phyloP scores from a whole-genome alignment of 2,113 vertebrate species.

The Malurus alboscapulatus region DNA sequence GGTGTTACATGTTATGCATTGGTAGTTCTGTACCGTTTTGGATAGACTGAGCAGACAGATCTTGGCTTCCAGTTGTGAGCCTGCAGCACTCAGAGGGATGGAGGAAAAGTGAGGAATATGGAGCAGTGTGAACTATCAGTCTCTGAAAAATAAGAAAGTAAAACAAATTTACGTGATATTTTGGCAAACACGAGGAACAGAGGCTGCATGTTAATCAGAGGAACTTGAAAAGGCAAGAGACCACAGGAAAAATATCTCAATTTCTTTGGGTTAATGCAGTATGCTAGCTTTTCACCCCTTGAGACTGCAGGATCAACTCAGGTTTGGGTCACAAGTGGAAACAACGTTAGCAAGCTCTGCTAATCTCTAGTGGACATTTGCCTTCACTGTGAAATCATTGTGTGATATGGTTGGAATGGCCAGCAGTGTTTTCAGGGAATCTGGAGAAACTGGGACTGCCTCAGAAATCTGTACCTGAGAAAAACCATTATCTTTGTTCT shows the following conservation, averaged over 20 bases:
- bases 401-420: neutral
- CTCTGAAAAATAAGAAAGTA: neutral
- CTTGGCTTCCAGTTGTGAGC: neutral
- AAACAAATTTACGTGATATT: neutral
- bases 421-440: neutral
- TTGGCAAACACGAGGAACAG: neutral
- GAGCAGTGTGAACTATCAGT: neutral
- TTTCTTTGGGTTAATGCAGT: conserved; percentile 29
- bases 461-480: neutral
- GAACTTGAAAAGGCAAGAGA: neutral
- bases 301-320: neutral
- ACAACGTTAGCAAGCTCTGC: neutral
- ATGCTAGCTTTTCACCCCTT: neutral
- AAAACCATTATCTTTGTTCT: neutral
- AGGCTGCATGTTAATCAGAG: neutral
- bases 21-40: neutral
- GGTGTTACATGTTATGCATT: accelerated
- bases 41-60: neutral
- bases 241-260: neutral
- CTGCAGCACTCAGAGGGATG: neutral
- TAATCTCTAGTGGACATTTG: neutral
- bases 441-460: neutral
- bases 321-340: conserved; percentile 1
- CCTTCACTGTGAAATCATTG: neutral
- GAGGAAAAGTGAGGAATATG: neutral